Evolutionary conservation across 2,113 vertebrate genomes (phyloP), one percentile per base, ranked within the genome.

Genomic region (Pluvialis apricaria): DNA sequence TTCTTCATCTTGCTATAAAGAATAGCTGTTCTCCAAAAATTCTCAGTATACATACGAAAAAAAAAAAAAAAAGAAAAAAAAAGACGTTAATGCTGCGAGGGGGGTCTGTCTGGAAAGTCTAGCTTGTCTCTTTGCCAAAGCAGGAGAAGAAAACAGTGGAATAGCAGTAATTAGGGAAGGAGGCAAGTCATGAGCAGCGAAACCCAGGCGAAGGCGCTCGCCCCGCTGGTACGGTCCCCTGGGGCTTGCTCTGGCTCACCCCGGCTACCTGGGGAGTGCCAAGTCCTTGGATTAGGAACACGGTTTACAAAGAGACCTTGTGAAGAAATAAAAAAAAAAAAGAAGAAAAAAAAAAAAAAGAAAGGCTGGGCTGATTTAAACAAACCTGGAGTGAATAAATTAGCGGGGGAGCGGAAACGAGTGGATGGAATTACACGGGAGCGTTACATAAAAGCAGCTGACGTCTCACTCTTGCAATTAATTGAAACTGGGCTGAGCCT

Each of bases 311-410:
- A 88, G 82, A 83, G 69, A 91, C 51, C 76, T 94, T 79, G 77
- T 24, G 25, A 38, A 45, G 49, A 9, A 20, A 21, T 12, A 3
- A 19, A 20, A 10, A 13, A 5, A 18, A 3, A 68, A 45, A 54
- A 66, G 4, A 1, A 13, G 32, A 18, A 7, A 11, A 16, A 32
- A 16, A 4, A 16, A 25, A 15, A 18, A 9, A 21, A 4, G 51
- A 57, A 57, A 61, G 36, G 38, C 69, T 72, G 57, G n/a, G 36
- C 69, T 93, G 90, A 44, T 65, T 94, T 86, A 93, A 94, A 61
- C 78, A 68, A 92, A 93, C 80, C 65, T 60, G 57, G 69, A 88
- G 83, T 76, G 88, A 94, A 93, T 91, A 95, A 94, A 92, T 95
- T 61, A 90, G 85, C 69, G 86, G 61, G 77, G 88, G 88, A 94